Evolutionary conservation across 2,797 vertebrate species (phyloP).

Genomic region (Pristis pectinata): DNA sequence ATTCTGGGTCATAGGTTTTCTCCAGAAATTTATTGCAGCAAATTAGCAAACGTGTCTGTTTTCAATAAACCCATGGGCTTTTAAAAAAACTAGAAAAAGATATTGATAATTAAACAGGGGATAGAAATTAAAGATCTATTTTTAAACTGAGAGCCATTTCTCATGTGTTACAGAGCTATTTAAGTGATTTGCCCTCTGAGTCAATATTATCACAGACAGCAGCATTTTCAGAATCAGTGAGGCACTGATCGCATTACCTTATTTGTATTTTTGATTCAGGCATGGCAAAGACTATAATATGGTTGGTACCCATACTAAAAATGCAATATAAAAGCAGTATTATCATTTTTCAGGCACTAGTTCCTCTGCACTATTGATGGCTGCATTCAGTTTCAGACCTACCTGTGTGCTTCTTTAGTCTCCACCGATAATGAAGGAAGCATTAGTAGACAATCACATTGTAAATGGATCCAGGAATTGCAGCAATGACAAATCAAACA

Average conservation of each 20-base stretch:
- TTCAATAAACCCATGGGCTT: not conserved
- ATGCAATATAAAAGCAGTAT: not conserved
- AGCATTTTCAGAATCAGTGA: not conserved
- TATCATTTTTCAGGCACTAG: not conserved
- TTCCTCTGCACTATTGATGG: not conserved
- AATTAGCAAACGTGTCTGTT: not conserved
- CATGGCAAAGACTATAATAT: not conserved
- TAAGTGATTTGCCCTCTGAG: not conserved
- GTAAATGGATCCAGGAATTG: constrained; percentile 2
- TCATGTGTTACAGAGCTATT: not conserved
- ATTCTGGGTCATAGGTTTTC: not conserved
- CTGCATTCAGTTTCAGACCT: not conserved
- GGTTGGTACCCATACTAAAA: not conserved
- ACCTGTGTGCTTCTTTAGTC: not conserved
- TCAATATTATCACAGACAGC: not conserved
- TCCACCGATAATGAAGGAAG: not conserved
- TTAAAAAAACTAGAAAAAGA: not conserved
- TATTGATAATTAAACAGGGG: not conserved
- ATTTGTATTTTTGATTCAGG: not conserved
- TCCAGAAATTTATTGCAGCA: too few relatives aligned
- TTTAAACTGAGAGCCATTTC: not conserved
- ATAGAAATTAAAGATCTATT: not conserved
- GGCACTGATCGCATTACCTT: not conserved
- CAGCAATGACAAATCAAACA: not conserved
- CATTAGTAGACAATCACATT: not conserved